A percentile compares a stretch with the other conserved stretches of the same genome.
These are phyloP conservation scores for Chirona hameri DNA, from an alignment of 2,888 invertebrate species.

Conservation along the genomic window DNA sequence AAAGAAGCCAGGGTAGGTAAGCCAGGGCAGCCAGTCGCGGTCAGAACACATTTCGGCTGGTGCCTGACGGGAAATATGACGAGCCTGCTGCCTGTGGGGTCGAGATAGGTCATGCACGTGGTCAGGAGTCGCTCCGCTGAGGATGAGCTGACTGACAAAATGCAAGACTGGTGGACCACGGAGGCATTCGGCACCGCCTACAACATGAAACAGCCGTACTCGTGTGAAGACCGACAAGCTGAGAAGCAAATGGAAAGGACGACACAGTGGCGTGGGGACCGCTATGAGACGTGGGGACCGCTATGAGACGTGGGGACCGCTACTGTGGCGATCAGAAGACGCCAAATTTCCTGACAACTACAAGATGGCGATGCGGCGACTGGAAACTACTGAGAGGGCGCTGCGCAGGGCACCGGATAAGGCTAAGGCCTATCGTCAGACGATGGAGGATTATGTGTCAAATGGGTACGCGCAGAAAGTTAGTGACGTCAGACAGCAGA, in stretches of 20 bases:
- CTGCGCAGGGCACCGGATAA: background rate
- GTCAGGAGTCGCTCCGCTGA: background rate
- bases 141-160: background rate
- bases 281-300: background rate
- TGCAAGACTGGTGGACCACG: background rate
- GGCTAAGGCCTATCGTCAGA: background rate
- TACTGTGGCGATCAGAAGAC: background rate
- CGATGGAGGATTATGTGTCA: background rate
- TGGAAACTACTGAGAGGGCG: background rate
- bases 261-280: background rate
- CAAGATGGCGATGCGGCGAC: background rate
- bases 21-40: background rate
- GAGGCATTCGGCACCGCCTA: background rate
- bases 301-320: background rate
- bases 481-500: background rate
- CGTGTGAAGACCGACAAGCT: background rate
- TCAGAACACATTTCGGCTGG: background rate
- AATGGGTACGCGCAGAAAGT: background rate
- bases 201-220: background rate
- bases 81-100: background rate
- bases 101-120: background rate
- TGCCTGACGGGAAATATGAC: background rate
- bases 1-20: background rate
- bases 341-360: background rate
- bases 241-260: background rate